A percentile compares a stretch with the other conserved stretches of the same genome.
These are phyloP conservation scores for Eupithecia inturbata DNA, from an alignment of 2,888 invertebrate species.

Conservation along the genomic window DNA sequence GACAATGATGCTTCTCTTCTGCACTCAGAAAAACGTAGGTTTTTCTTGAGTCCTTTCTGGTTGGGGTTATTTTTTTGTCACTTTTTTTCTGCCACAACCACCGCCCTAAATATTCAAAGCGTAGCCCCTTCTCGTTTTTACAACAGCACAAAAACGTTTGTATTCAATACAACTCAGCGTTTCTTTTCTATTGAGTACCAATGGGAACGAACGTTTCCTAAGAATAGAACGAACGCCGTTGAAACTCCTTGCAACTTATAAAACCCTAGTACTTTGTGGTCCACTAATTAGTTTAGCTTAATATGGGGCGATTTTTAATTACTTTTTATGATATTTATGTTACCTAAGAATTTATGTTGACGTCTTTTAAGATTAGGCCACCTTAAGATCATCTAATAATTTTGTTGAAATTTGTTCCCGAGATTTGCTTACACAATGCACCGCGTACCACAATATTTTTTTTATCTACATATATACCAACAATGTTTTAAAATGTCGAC, in stretches of 20 bases:
- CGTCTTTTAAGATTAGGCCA: not conserved
- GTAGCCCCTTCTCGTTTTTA: slow-evolving; percentile 18
- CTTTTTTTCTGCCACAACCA: not conserved
- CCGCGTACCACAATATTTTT: slow-evolving; percentile 46
- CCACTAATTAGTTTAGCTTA: slow-evolving; percentile 55
- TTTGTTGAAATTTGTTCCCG: slow-evolving; percentile 49
- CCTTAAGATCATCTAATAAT: slow-evolving; percentile 50
- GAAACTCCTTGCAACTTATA: slow-evolving; percentile 44
- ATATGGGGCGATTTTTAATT: slow-evolving; percentile 20
- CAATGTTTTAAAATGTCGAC: not conserved
- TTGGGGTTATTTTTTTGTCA: slow-evolving; percentile 19
- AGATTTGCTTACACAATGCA: slow-evolving; percentile 54
- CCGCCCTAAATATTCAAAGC: slow-evolving; percentile 12
- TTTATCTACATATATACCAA: not conserved
- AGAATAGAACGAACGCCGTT: slow-evolving; percentile 1
- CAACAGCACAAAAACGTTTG: slow-evolving; percentile 19
- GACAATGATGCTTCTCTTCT: not conserved
- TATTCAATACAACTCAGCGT: not conserved
- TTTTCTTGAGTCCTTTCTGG: not conserved
- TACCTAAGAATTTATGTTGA: too few species aligned
- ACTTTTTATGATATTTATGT: slow-evolving; percentile 13
- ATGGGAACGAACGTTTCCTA: slow-evolving; percentile 27
- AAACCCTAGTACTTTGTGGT: slow-evolving; percentile 50
- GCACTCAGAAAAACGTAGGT: not conserved
- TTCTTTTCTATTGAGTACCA: slow-evolving; percentile 15